These are phyloP conservation scores for Eurypyga helias DNA, from an alignment of 2,113 vertebrate genomes.

Conservation along the genomic window DNA sequence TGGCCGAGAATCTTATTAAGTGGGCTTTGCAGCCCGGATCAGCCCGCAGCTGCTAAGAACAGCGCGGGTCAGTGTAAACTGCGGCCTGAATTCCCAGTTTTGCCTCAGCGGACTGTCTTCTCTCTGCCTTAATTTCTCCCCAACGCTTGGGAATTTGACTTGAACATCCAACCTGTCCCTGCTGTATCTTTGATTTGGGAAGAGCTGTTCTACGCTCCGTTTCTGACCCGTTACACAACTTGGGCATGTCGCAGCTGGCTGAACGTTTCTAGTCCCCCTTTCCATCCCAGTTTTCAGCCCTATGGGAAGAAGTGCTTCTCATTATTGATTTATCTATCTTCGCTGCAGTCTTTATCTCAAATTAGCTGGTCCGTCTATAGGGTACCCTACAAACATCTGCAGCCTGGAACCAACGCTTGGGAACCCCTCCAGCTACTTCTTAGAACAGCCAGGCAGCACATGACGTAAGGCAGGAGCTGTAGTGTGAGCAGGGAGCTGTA, in stretches of 20 bases:
- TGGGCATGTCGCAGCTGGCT: background rate
- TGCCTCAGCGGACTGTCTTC: background rate
- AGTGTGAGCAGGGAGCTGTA: background rate
- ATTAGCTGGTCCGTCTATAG: background rate
- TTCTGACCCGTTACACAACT: background rate
- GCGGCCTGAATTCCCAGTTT: background rate
- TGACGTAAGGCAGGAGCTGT: background rate
- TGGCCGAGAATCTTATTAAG: background rate
- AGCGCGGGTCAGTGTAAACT: background rate
- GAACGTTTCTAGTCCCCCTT: background rate
- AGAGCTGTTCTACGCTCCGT: accelerated
- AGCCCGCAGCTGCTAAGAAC: conserved; percentile 1
- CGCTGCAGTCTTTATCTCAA: background rate
- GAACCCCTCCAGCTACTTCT: background rate
- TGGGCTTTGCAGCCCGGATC: conserved; percentile 42
- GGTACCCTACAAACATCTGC: background rate
- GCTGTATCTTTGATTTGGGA: background rate
- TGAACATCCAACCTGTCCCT: background rate
- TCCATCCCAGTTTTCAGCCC: background rate
- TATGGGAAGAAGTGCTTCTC: background rate
- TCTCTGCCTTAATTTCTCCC: background rate
- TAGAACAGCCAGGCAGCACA: background rate
- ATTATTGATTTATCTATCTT: background rate
- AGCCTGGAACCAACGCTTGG: background rate
- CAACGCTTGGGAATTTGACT: background rate